phyloP scores from a whole-genome alignment of 2,888 invertebrate species.

The Seira ritae region DNA sequence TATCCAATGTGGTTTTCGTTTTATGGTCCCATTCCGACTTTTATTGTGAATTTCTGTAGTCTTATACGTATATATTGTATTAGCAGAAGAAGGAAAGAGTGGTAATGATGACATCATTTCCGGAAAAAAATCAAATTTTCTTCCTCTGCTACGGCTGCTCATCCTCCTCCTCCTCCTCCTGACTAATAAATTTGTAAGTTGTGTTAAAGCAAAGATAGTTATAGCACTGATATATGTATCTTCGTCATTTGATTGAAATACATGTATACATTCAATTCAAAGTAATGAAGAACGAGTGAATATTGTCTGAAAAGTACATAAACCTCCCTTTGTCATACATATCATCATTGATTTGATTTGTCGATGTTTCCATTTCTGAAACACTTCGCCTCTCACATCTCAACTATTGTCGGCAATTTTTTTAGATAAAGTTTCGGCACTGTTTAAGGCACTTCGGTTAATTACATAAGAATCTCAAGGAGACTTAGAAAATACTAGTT shows the following conservation, averaged over 20 bases:
- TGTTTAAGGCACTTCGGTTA: slow-evolving; percentile 65
- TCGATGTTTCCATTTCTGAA: slow-evolving; percentile 26
- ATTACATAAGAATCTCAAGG: slow-evolving; percentile 38
- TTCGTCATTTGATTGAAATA: no score
- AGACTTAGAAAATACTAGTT: slow-evolving; percentile 6
- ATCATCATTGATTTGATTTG: slow-evolving; percentile 5
- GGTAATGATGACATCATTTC: no score
- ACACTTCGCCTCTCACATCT: slow-evolving; percentile 39
- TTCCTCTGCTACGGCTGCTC: no score
- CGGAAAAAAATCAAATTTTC: no score
- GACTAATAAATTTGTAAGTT: not conserved
- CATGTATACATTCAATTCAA: no score
- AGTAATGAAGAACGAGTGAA: no score
- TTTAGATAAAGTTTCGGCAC: slow-evolving; percentile 59
- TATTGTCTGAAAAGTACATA: not conserved
- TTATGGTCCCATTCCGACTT: slow-evolving; percentile 45
- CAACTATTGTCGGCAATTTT: slow-evolving; percentile 61
- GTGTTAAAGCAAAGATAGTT: no score
- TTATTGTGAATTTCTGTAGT: slow-evolving; percentile 12
- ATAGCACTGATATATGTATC: no score
- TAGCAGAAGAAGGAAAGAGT: not conserved
- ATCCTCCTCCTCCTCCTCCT: not conserved
- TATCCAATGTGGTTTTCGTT: not conserved
- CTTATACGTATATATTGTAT: slow-evolving; percentile 8
- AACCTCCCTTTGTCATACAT: not conserved